phyloP scores from a whole-genome alignment of 2,797 vertebrate genomes.

The Ctenochaetus hawaiiensis region DNA sequence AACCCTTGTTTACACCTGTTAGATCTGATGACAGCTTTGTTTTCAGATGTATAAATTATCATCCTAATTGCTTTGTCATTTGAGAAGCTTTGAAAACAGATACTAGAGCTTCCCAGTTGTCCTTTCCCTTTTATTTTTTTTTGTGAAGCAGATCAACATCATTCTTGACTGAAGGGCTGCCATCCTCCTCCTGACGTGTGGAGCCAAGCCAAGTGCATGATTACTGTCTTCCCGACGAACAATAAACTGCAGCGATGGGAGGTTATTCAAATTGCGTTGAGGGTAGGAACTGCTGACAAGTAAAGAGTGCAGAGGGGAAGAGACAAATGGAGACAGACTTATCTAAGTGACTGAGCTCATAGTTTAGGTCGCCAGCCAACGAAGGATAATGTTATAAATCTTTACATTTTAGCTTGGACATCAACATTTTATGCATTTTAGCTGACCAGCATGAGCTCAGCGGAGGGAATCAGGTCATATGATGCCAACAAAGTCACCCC shows the following conservation, averaged over 20 bases:
- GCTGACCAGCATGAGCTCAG: background rate
- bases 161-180: constrained; percentile 57
- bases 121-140: background rate
- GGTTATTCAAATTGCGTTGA: constrained; percentile 54
- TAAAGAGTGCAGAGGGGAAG: constrained; percentile 15
- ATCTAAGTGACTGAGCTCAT: constrained; percentile 54
- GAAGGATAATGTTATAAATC: constrained; percentile 27
- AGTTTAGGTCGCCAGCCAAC: constrained; percentile 47
- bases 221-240: constrained; percentile 46
- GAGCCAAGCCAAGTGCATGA: constrained; percentile 48
- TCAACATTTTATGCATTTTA: constrained; percentile 12
- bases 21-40: constrained; percentile 34
- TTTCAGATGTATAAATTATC: constrained; percentile 20
- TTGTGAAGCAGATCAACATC: constrained; percentile 29
- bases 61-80: constrained; percentile 34
- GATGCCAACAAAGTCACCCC: background rate
- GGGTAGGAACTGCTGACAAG: constrained; percentile 66
- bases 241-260: constrained; percentile 66
- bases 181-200: constrained; percentile 37
- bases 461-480: constrained; percentile 1
- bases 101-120: constrained; percentile 16
- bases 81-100: constrained; percentile 14
- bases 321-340: constrained; percentile 52
- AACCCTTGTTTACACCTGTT: constrained; percentile 9
- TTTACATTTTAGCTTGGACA: constrained; percentile 38